Evolutionary conservation across 2,888 invertebrate genomes (phyloP).

Genomic region (Aleiodes leptofemur): DNA sequence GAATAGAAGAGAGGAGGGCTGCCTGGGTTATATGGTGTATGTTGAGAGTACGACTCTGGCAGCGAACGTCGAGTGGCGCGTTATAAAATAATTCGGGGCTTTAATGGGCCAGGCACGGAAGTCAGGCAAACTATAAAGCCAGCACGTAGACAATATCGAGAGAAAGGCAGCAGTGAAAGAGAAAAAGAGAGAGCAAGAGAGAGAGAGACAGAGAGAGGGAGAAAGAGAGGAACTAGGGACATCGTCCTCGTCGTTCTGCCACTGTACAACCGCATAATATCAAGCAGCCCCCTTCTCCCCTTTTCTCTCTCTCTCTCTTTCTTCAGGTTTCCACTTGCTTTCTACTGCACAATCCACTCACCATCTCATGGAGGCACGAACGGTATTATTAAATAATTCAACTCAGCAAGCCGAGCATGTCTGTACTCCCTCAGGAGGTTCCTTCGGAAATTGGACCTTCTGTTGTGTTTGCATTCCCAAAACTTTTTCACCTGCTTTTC

Average conservation of each 20-base stretch:
- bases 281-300: slow-evolving; percentile 39
- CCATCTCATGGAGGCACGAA: slow-evolving; percentile 44
- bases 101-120: slow-evolving; percentile 58
- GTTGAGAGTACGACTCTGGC: slow-evolving; percentile 27
- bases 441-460: slow-evolving; percentile 52
- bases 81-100: slow-evolving; percentile 59
- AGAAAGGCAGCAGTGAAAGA: too few relatives aligned
- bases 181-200: background rate
- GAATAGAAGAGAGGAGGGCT: background rate
- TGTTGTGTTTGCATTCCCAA: slow-evolving; percentile 45
- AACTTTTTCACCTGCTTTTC: slow-evolving; percentile 36
- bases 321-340: slow-evolving; percentile 24
- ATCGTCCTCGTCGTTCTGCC: slow-evolving; percentile 36
- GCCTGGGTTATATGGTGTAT: slow-evolving; percentile 6
- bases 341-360: slow-evolving; percentile 33
- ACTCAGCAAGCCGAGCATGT: slow-evolving; percentile 55
- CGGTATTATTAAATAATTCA: slow-evolving; percentile 60
- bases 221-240: slow-evolving; percentile 37
- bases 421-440: slow-evolving; percentile 36
- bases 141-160: slow-evolving; percentile 56
- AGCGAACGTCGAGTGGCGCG: slow-evolving; percentile 41
- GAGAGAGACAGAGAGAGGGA: slow-evolving; percentile 24
- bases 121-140: slow-evolving; percentile 57
- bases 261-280: slow-evolving; percentile 53
- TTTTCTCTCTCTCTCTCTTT: slow-evolving; percentile 6